Evolutionary conservation across 2,113 vertebrate species (phyloP), one percentile per base, ranked within the genome.

Genomic region (Caloenas nicobarica): DNA sequence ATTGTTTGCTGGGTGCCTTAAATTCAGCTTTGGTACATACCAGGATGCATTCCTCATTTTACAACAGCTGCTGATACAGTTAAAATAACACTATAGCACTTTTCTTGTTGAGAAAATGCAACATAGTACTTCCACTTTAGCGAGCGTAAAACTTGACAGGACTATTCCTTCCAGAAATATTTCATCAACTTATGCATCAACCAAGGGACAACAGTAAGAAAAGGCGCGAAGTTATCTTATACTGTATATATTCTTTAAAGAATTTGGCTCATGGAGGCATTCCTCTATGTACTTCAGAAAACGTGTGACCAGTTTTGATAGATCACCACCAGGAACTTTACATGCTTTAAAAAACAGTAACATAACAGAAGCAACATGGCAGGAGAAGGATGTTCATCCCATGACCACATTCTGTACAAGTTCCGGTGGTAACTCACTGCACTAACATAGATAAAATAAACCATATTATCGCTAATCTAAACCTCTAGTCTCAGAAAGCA

Each of bases 101-200:
- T 92, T 28, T 68, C 48, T 33, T 34, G 10, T 38, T 34, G 34
- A 96, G 57, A 89, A 65, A 23, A 56, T 40, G 50, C 69, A 91
- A 83, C 5, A 4, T 0, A 34, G 58, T 54, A 13, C 16, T 60
- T 86, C 51, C 58, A 82, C 71, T 93, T 79, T 6, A 84, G 64
- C 0, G 0, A 81, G 40, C 33, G 79, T 21, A 51, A 29, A 65
- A 58, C 64, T n/a, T 56, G 77, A 88, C 64, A 81, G 4, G 3
- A 92, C 92, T 42, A 89, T 56, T 86, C 70, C 54, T 78, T 86
- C 86, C 70, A 90, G 72, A 86, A 96, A 76, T 15, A 76, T 54
- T 38, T 91, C 46, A 29, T 48, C 77, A 66, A 53, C 36, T 79
- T 50, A 66, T 5, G 31, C 61, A 91, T 77, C 42, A 88, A 60